A percentile compares a stretch with the other conserved stretches of the same genome.
Conservation (phyloP, 2,113 vertebrate genomes). For the Microcebus murinus region DNA sequence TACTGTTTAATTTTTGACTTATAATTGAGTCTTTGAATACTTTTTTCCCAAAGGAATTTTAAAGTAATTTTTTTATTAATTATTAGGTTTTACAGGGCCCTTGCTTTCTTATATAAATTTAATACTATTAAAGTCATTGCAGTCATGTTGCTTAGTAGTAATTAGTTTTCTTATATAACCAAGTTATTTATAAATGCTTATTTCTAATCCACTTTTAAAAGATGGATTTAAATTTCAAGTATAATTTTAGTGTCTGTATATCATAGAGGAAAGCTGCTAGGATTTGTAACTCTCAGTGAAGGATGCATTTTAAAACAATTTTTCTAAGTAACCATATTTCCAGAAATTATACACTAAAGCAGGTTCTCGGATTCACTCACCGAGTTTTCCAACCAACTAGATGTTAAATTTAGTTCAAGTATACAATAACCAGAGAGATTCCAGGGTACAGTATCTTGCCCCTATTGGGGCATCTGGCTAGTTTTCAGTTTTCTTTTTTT, state of each 20-base stretch:
- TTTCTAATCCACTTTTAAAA: neutral
- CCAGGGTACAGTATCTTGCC: too few relatives aligned
- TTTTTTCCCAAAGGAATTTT: neutral
- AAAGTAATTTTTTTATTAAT: neutral
- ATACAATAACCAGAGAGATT: neutral
- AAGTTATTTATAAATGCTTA: slow-evolving; percentile 11
- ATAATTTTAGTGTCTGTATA: neutral
- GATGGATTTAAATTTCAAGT: neutral
- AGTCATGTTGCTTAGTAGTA: neutral
- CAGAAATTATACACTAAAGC: neutral
- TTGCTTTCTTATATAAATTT: neutral
- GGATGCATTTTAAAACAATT: neutral
- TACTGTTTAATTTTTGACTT: neutral
- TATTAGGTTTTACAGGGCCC: neutral
- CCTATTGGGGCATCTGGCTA: neutral
- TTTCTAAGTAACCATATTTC: neutral
- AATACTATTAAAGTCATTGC: neutral
- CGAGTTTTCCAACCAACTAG: neutral
- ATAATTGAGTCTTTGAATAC: neutral
- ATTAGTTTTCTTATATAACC: neutral
- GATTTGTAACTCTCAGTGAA: neutral
- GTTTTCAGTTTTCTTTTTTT: neutral
- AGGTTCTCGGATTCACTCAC: neutral
- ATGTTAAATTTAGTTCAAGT: neutral
- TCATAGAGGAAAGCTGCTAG: neutral